Percentiles rank a stretch among this genome's conserved stretches.
phyloP scores from a whole-genome alignment of 2,113 vertebrate genomes.

The Silurus glanis region DNA sequence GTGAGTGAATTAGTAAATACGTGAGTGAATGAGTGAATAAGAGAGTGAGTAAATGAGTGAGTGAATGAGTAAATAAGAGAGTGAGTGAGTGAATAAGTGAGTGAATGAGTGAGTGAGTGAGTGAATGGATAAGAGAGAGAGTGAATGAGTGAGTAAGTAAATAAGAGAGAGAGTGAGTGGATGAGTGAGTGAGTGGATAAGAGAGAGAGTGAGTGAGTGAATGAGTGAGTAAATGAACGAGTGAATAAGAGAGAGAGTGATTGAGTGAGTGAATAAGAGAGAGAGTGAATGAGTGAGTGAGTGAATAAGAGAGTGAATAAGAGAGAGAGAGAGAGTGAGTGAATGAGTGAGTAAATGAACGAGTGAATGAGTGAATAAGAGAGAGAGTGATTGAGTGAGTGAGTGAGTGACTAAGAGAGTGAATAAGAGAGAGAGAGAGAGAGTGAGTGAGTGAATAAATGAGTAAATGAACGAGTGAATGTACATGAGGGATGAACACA shows the following conservation, averaged over 20 bases:
- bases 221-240: neutral
- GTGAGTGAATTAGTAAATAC: too few species aligned
- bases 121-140: too few species aligned
- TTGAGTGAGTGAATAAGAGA: neutral
- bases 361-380: neutral
- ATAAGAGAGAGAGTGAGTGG: neutral
- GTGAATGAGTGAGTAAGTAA: neutral
- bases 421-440: neutral
- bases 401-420: neutral
- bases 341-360: too few species aligned
- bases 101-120: neutral
- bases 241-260: neutral
- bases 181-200: neutral
- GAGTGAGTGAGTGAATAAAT: neutral
- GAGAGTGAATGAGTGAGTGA: neutral
- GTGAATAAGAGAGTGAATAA: neutral
- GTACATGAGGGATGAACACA: neutral
- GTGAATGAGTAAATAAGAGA: neutral
- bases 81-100: neutral
- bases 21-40: neutral
- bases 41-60: neutral
- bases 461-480: neutral
- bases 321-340: neutral
- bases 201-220: neutral
- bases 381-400: neutral